These are phyloP conservation scores for Pentalonia nigronervosa DNA, from an alignment of 1,140 invertebrate genomes.

Conservation along the genomic window DNA sequence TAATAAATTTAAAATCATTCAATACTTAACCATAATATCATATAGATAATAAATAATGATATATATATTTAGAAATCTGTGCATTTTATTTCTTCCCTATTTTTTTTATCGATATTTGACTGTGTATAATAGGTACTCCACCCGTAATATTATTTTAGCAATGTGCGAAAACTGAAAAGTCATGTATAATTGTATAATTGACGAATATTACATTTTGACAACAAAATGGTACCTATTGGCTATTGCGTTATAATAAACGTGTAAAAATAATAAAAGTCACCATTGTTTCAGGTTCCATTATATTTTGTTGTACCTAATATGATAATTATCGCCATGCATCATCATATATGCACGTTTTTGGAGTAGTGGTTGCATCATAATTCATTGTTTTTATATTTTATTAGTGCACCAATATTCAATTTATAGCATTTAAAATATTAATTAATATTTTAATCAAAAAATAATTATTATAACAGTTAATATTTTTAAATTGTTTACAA, in stretches of 20 bases:
- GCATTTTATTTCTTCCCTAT: neutral
- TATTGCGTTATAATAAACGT: neutral
- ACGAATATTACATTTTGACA: neutral
- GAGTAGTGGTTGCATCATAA: neutral
- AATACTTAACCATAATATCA: neutral
- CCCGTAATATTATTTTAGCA: neutral
- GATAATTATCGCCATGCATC: neutral
- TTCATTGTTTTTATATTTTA: neutral
- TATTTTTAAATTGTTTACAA: conserved; percentile 52
- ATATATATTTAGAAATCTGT: neutral
- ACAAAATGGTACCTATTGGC: neutral
- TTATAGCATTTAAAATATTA: neutral
- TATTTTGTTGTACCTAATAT: neutral
- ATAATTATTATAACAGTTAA: conserved; percentile 33
- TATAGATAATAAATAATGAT: too few relatives aligned
- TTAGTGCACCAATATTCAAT: neutral
- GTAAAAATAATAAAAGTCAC: neutral
- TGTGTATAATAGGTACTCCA: neutral
- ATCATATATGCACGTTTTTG: neutral
- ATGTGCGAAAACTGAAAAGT: too few relatives aligned
- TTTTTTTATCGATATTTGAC: neutral
- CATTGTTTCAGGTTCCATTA: neutral
- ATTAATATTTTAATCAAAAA: conserved; percentile 49
- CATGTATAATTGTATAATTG: neutral
- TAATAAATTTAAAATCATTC: neutral